These are phyloP conservation scores for Rosalia funebris DNA, from an alignment of 2,888 invertebrate genomes.

Conservation along the genomic window DNA sequence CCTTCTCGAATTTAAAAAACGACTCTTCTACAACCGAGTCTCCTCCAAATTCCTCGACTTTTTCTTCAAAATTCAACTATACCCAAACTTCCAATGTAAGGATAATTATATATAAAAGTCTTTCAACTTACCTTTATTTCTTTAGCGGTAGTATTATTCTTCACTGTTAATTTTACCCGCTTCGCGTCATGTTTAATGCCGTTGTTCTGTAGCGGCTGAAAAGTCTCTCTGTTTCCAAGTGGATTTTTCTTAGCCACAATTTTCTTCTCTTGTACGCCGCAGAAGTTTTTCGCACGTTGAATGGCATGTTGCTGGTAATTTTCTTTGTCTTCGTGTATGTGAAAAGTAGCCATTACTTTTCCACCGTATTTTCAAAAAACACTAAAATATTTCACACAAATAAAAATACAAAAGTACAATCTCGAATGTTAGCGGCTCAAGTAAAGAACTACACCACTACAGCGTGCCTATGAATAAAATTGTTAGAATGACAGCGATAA, in stretches of 20 bases:
- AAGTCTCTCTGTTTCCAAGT: conserved; percentile 32
- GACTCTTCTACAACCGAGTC: conserved; percentile 20
- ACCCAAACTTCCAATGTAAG: not conserved
- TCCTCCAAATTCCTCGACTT: conserved; percentile 1
- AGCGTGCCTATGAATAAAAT: not conserved
- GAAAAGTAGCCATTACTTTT: conserved; percentile 50
- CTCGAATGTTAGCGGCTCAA: too few species aligned
- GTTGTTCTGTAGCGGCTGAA: conserved; percentile 35
- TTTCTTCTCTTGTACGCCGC: conserved; percentile 20
- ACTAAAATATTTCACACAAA: conserved; percentile 3
- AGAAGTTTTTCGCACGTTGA: conserved; percentile 22
- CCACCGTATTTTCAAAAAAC: not conserved
- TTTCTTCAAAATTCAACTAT: conserved; percentile 8
- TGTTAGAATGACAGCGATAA: not conserved
- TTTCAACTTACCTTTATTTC: conserved; percentile 28
- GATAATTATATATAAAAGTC: not conserved
- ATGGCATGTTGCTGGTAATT: conserved; percentile 30
- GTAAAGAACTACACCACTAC: not conserved
- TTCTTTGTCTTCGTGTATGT: conserved; percentile 51
- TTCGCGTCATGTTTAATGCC: conserved; percentile 35
- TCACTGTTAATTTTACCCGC: conserved; percentile 28
- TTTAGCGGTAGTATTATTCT: conserved; percentile 4
- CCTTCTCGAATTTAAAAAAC: conserved; percentile 32
- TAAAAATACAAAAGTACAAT: not conserved
- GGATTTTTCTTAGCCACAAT: conserved; percentile 27